Base-by-base conservation (phyloP, 2,113 vertebrate genomes). In the Propithecus coquereli region DNA sequence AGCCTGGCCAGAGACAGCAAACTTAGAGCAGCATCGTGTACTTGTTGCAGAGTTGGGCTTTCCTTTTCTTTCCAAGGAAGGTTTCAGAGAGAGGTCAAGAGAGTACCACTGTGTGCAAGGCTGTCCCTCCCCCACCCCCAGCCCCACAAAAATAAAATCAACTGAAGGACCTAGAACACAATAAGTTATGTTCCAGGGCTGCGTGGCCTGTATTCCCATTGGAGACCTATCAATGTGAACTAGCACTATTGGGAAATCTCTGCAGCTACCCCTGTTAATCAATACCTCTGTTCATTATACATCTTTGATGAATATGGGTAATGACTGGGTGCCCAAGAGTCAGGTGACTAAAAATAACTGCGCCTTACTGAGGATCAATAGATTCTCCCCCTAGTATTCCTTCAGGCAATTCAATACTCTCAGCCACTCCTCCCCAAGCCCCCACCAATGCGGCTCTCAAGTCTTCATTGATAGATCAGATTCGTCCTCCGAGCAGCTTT, bases 221-320 rank as follows among this genome's bases (percentile, higher is more conserved):
- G 97, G 98, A 98, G 98, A 98, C 97, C 98, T 98, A 98, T 99
- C 98, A 98, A 8, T 74, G 98, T 98, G 97, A 98, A 97, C 97
- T 98, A 98, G 98, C 95, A 98, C 98, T 98, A 98, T 98, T 98
- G 98, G 98, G 98, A 99, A 99, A 99, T 99, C 98, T 99, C 98
- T 98, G 97, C 98, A 98, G 98, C 98, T 98, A 97, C 95, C 97
- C 95, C 88, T 98, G 98, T 98, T 98, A 99, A 99, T 99, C 99
- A 99, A 99, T 99, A 99, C 70, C 90, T 97, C 97, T 98, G 97
- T 98, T 99, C 99, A 99, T 99, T 99, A 99, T 98, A 98, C 97
- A 98, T 98, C 98, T 98, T 97, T 98, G 98, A 98, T 98, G 97
- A 98, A 98, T 98, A 98, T 81, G 92, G 97, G 96, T 98, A 98